phyloP scores from a whole-genome alignment of 2,797 vertebrate species.

The Cryptoblepharus egeriae region DNA sequence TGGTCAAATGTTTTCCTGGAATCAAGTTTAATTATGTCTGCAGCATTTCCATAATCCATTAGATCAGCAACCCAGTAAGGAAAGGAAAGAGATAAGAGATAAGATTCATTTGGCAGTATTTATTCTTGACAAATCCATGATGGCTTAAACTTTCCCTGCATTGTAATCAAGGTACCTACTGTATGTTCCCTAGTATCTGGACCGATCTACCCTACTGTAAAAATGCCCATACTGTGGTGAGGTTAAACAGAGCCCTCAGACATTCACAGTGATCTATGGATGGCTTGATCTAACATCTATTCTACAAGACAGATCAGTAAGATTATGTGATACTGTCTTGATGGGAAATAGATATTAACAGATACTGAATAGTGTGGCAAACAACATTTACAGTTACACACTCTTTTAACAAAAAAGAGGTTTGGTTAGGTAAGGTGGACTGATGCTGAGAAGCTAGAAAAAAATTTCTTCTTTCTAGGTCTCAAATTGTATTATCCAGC shows the following conservation, averaged over 20 bases:
- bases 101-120: too few species aligned
- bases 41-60: too few species aligned
- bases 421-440: background rate
- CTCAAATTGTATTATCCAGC: background rate
- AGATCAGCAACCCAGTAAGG: too few species aligned
- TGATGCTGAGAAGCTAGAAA: background rate
- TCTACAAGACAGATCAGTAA: slow-evolving; percentile 6
- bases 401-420: background rate
- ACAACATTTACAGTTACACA: background rate
- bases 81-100: too few species aligned
- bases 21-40: too few species aligned
- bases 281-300: background rate
- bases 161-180: too few species aligned
- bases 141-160: too few species aligned
- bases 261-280: slow-evolving; percentile 12
- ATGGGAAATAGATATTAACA: slow-evolving; percentile 11
- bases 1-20: too few species aligned
- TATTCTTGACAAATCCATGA: too few species aligned
- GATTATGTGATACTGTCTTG: slow-evolving; percentile 15
- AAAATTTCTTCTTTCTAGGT: background rate
- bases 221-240: background rate
- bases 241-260: background rate
- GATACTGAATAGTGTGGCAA: slow-evolving; percentile 5
- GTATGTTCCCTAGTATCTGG: too few species aligned
- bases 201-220: background rate